Evolutionary conservation across 2,888 invertebrate species (phyloP).

Genomic region (Polietes domitor): DNA sequence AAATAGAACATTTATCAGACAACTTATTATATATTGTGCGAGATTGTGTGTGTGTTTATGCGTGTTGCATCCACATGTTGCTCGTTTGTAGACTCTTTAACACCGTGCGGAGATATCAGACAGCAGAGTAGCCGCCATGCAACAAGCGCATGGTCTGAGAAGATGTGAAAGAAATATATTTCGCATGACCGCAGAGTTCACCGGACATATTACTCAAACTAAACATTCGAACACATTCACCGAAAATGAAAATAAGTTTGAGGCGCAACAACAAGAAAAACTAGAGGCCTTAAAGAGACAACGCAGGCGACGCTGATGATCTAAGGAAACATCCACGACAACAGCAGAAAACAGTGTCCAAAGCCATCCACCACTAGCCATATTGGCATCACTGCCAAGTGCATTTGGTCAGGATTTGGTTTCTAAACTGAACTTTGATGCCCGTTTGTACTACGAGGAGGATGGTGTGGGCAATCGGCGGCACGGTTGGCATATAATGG

Average conservation of each 20-base stretch:
- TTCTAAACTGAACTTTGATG: conserved; percentile 45
- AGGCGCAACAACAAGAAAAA: conserved; percentile 7
- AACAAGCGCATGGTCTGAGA: conserved; percentile 32
- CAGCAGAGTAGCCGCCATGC: conserved; percentile 13
- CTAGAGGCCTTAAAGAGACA: conserved; percentile 58
- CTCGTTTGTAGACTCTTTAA: conserved; percentile 53
- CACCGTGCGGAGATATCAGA: conserved; percentile 43
- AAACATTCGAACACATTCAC: conserved; percentile 53
- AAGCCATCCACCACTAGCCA: conserved; percentile 40
- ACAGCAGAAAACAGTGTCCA: conserved; percentile 37
- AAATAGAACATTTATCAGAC: conserved; percentile 73
- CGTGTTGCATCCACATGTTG: conserved; percentile 35
- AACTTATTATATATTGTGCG: conserved; percentile 56
- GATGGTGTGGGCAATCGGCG: not conserved
- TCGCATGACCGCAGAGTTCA: conserved; percentile 73
- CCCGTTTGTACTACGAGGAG: not conserved
- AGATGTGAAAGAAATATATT: conserved; percentile 68
- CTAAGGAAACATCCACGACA: conserved; percentile 40
- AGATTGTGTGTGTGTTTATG: not conserved
- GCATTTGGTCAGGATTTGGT: conserved; percentile 45
- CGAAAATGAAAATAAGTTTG: conserved; percentile 44
- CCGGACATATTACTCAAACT: conserved; percentile 72
- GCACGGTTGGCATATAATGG: conserved; percentile 20
- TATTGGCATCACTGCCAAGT: conserved; percentile 49
- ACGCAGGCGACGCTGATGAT: conserved; percentile 52